Conservation (phyloP, 2,888 invertebrate genomes). For the Phragmatobia fuliginosa region DNA sequence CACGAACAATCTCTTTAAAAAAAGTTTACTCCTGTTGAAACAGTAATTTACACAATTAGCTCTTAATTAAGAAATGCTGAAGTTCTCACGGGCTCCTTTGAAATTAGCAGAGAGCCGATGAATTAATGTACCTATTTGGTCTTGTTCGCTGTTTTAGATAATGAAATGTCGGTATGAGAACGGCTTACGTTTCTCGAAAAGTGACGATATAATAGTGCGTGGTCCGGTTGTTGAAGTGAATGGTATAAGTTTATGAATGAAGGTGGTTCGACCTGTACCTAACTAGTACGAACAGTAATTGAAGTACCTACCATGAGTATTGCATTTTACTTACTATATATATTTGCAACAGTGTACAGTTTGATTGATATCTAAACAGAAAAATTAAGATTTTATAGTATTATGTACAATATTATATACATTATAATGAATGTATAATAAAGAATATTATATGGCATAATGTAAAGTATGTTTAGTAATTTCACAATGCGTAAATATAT, state of each 20-base stretch:
- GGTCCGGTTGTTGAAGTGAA: conserved; percentile 22
- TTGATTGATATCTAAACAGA: not conserved
- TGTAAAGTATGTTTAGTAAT: not conserved
- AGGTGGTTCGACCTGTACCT: not conserved
- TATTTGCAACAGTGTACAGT: not conserved
- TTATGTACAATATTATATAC: too few relatives aligned
- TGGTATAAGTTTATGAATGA: conserved; percentile 35
- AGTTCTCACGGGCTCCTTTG: conserved; percentile 60
- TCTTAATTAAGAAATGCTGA: conserved; percentile 49
- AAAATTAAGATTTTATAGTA: not conserved
- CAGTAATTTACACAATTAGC: conserved; percentile 59
- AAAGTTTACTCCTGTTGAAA: conserved; percentile 32
- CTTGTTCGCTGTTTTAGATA: conserved; percentile 36
- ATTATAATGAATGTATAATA: too few relatives aligned
- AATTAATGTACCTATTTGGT: conserved; percentile 49
- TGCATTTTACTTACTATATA: not conserved
- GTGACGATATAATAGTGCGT: conserved; percentile 30
- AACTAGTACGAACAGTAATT: not conserved
- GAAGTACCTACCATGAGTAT: not conserved
- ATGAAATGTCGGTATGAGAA: conserved; percentile 48
- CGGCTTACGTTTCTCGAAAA: conserved; percentile 29
- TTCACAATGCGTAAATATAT: not conserved
- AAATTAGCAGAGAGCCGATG: conserved; percentile 52
- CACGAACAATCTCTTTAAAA: conserved; percentile 9
- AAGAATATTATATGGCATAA: too few relatives aligned